Evolutionary conservation across 2,888 invertebrate species (phyloP).

Genomic region (Gastracanthus pulcherrimus): DNA sequence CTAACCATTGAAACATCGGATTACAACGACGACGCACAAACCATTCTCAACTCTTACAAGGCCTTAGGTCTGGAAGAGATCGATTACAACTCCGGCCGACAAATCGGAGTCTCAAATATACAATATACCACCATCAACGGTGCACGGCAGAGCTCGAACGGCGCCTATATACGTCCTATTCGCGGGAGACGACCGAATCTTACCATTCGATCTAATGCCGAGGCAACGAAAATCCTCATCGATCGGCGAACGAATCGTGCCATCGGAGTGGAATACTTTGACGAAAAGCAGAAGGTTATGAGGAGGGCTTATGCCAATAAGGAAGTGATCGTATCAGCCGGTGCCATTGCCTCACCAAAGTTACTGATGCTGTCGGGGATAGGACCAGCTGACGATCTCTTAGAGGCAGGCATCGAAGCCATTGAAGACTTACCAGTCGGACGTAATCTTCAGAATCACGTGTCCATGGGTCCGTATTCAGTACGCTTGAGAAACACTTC

Average conservation of each 20-base stretch:
- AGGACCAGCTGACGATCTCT: constrained; percentile 75
- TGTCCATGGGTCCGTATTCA: constrained; percentile 73
- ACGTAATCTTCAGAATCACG: constrained; percentile 79
- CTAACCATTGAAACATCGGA: neutral
- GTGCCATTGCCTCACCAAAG: constrained; percentile 78
- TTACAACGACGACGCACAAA: neutral
- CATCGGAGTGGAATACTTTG: constrained; percentile 75
- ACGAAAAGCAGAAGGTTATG: constrained; percentile 66
- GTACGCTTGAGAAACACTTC: constrained; percentile 65
- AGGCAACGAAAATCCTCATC: constrained; percentile 78
- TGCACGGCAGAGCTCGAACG: neutral
- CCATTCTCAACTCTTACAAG: neutral
- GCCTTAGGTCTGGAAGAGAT: neutral
- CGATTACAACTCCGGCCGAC: neutral
- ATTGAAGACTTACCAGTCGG: constrained; percentile 76
- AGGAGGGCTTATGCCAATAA: constrained; percentile 73
- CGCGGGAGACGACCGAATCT: neutral
- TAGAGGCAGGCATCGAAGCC: constrained; percentile 71
- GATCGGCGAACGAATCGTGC: constrained; percentile 76
- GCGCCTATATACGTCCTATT: neutral
- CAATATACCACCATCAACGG: neutral
- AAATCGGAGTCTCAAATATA: neutral
- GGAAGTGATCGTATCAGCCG: constrained; percentile 79
- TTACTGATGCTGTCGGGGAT: constrained; percentile 79
- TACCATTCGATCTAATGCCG: constrained; percentile 40